phyloP scores from a whole-genome alignment of 2,113 vertebrate genomes.

The Hyaena hyaena region DNA sequence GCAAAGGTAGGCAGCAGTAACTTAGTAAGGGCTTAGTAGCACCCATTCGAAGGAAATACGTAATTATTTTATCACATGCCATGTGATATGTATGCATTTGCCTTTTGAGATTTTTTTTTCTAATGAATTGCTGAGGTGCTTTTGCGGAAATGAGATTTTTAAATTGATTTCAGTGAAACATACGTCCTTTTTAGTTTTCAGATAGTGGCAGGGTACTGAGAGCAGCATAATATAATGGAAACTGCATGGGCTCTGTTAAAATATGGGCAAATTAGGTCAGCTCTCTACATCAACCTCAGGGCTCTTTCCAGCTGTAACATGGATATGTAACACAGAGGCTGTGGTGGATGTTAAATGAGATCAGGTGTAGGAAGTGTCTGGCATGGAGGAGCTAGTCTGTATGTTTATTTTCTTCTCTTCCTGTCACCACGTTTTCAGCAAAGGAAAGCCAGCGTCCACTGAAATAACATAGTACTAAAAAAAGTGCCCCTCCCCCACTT shows the following conservation, averaged over 20 bases:
- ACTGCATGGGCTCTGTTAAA: background rate
- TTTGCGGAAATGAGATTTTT: background rate
- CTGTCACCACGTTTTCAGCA: background rate
- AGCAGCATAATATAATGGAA: background rate
- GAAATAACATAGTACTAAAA: background rate
- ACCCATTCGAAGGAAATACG: background rate
- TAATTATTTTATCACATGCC: background rate
- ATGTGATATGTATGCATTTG: background rate
- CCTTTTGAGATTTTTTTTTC: background rate
- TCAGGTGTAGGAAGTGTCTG: background rate
- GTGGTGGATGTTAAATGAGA: background rate
- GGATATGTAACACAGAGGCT: background rate
- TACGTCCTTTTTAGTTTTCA: conserved; percentile 9
- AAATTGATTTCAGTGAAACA: background rate
- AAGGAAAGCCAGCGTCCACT: background rate
- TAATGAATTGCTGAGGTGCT: background rate
- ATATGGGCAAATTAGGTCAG: background rate
- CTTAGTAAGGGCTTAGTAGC: background rate
- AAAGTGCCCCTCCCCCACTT: too few relatives aligned
- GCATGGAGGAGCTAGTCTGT: background rate
- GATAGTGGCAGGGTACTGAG: background rate
- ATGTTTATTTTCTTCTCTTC: conserved; percentile 12
- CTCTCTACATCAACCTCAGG: background rate
- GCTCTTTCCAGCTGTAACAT: background rate
- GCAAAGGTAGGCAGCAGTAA: background rate